Evolutionary conservation across 2,113 vertebrate genomes (phyloP).

Genomic region (Odontesthes bonariensis): DNA sequence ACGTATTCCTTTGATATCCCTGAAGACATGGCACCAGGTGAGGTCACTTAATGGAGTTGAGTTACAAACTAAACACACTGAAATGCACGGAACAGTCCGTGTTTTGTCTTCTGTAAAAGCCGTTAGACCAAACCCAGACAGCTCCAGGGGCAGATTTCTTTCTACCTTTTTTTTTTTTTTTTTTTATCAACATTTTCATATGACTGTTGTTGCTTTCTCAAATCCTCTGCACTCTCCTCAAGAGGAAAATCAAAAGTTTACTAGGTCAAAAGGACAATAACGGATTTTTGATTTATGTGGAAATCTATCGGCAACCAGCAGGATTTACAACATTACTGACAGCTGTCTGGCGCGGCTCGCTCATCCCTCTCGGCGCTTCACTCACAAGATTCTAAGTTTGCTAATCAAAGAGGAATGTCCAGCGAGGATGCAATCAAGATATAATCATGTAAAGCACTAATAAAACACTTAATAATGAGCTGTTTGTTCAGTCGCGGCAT

Average conservation of each 20-base stretch:
- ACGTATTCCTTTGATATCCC: conserved; percentile 95
- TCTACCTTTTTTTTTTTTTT: conserved; percentile 3
- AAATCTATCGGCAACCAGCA: conserved; percentile 51
- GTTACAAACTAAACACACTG: not conserved
- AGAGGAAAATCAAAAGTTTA: conserved; percentile 45
- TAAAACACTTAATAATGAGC: conserved; percentile 25
- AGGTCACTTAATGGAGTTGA: not conserved
- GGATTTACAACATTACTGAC: conserved; percentile 56
- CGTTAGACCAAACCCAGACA: not conserved
- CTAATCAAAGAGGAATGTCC: conserved; percentile 16
- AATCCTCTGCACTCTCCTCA: conserved; percentile 39
- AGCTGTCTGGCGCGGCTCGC: conserved; percentile 27
- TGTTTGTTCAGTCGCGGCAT: not conserved
- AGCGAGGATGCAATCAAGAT: conserved; percentile 19
- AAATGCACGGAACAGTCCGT: not conserved
- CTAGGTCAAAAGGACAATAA: conserved; percentile 42
- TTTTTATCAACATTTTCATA: conserved; percentile 19
- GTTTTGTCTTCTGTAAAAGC: conserved; percentile 42
- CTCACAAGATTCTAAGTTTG: conserved; percentile 5
- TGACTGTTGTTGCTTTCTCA: conserved; percentile 3
- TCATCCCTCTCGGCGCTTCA: not conserved
- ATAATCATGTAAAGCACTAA: conserved; percentile 7
- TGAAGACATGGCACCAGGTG: conserved; percentile 93
- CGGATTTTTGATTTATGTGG: conserved; percentile 56
- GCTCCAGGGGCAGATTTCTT: conserved; percentile 15